Evolutionary conservation across 35 echinoderm and acorn worm genomes (phyloP), one percentile per base, ranked within the genome.

Genomic region (Holothuria glaberrima): DNA sequence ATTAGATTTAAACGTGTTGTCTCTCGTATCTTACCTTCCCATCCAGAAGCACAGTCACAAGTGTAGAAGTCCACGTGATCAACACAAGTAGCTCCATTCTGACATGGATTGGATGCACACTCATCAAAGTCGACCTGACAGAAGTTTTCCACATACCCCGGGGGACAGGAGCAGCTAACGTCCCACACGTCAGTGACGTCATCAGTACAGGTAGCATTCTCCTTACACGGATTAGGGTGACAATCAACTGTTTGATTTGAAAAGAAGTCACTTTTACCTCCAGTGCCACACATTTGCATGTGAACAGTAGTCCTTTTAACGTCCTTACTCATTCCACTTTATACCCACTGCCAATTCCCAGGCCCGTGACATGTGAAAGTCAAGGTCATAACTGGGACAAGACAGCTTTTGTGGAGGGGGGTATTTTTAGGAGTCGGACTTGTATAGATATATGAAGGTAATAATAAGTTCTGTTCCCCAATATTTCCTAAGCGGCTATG

Each of bases 41-140:
- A 94, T 17, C 93, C 93, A 28, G 83, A 86, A n/a, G 60, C 74
- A 84, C 93, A 94, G 24, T 79, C 73, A 62, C 93, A 94, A 12
- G 89, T 88, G 75, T 87, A 94, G 38, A 77, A 86, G 91, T 91
- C 70, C 9, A 94, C 84, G 34, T 91, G 89, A 35, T 94, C 93
- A 35, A 94, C 75, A 52, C 93, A 94, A 35, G 78, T 88, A 16
- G 68, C 93, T 14, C 89, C 89, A 63, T 94, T 91, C 62, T 94
- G 75, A 68, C 93, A 94, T 0, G 93, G 93, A 71, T 87, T 82
- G 0, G 93, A 94, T 0, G 38, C 82, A 46, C 93, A 94, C 38
- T 94, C 93, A 52, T 91, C 89, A 54, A 86, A 88, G 52, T 94
- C 38, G 21, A 88, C 74, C 72, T 94, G 89, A 71, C 93, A 94